A percentile compares a stretch with the other conserved stretches of the same genome.
phyloP scores from a whole-genome alignment of 2,113 vertebrate species.

The Potamarius usumacintae region DNA sequence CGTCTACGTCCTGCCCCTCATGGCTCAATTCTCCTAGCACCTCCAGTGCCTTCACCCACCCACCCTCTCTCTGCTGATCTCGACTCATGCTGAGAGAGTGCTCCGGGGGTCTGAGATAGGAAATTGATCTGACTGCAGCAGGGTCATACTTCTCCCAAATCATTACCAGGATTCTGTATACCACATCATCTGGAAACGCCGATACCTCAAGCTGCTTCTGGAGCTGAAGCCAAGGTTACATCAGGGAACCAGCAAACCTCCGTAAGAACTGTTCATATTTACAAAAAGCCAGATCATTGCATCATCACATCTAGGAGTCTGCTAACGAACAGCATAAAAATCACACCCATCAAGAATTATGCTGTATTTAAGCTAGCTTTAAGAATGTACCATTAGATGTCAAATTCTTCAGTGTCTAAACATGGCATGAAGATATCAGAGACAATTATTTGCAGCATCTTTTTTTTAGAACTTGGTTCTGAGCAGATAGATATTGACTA shows the following conservation, averaged over 20 bases:
- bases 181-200: not conserved
- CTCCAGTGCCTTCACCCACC: conserved; percentile 31
- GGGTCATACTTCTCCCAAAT: conserved; percentile 28
- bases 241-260: not conserved
- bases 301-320: not conserved
- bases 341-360: not conserved
- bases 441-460: not conserved
- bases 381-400: not conserved
- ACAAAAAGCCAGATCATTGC: not conserved
- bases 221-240: not conserved
- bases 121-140: conserved; percentile 45
- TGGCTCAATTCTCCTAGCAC: not conserved
- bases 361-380: not conserved
- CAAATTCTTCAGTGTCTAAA: not conserved
- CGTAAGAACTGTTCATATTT: too few relatives aligned
- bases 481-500: not conserved
- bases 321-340: not conserved
- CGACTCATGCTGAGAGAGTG: not conserved
- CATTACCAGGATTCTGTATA: conserved; percentile 15
- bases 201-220: not conserved
- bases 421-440: not conserved
- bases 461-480: not conserved
- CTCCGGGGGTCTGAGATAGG: conserved; percentile 20
- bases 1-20: not conserved
- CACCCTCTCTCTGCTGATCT: conserved; percentile 57